Evolutionary conservation across 2,113 vertebrate genomes (phyloP), one percentile per base, ranked within the genome.

Genomic region (Mionectes macconnelli): DNA sequence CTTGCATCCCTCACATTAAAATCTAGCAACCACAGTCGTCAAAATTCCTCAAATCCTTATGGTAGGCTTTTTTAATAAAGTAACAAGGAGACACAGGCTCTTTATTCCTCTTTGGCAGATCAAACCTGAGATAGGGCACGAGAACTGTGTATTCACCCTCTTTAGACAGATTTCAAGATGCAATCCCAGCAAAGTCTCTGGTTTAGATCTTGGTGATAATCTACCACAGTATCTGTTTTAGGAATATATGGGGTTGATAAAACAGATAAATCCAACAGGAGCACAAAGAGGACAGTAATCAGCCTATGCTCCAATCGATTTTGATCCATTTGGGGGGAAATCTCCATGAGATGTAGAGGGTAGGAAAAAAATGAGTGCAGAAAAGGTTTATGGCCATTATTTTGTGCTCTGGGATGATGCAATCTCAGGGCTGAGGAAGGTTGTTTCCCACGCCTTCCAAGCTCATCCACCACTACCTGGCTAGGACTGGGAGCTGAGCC

Each of bases 191-290:
- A 80, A 86, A 47, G 72, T 86, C 72, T 92, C 72, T 68, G 79
- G 28, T 97, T 96, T 89, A 93, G 93, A 93, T 74, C 88, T 75
- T 25, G 35, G 60, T 84, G 64, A 86, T 94, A 84, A 95, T 90
- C 93, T 87, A 44, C 60, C 1, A 2, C 88, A 72, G 45, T 68
- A 95, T 67, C 76, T 90, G 56, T 35, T 27, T 96, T 89, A 93
- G 90, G 86, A 93, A 62, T n/a, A 90, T 4, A 81, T 44, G 49
- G 52, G 56, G 21, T 69, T 63, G 73, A 68, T 93, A 90, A 90
- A 73, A 89, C 1, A 14, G 83, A 82, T 84, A 87, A 96, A 95
- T 75, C 60, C 77, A 84, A 75, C 2, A 1, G 40, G 15, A 94
- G 78, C 74, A 42, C 60, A 92, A 77, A 93, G 83, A 93, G 53